Base-by-base conservation (phyloP, 2,888 invertebrate genomes). In the Amiota mariae region DNA sequence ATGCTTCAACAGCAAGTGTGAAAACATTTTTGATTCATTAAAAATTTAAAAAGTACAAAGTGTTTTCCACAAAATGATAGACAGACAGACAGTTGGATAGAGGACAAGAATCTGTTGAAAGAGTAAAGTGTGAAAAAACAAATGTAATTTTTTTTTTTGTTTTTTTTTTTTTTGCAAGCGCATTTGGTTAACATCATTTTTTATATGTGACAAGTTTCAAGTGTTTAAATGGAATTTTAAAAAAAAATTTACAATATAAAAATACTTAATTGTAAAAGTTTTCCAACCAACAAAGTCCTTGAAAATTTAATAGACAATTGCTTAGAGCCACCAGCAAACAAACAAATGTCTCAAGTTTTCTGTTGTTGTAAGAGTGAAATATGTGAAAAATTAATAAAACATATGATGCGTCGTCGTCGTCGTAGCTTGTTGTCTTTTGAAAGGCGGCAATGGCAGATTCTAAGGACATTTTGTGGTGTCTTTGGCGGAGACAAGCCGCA, bases 21-120 rank as follows among this genome's bases (percentile, higher is more conserved):
- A 86, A 86, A 86, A 86, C 86, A 81, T 84, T 87, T 87, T 88
- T 87, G 88, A 88, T 87, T 87, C 87, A 87, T 87, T 87, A 88
- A 87, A 87, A 88, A 88, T 87, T 88, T 85, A 87, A 85, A 87
- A 87, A 88, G 88, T 88, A 88, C 88, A 88, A 88, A 87, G 87
- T 87, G 87, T 88, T 87, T 85, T 86, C 81, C 84, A 84, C 84
- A 79, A 81, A 82, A 81, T 84, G 54, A 51, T 79, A 36, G 4
- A 36, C 36, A 36, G 36, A 78, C 70, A 47, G 15, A 51, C 11
- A 48, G 46, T 72, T 71, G 73, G 67, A 9, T n/a, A 51, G 59
- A 59, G 15, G 24, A 15, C 59, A 59, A 13, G 36, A 36, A 36
- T 36, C 36, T 36, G 54, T 54, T 59, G 59, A 8, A 15, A 59